These are phyloP conservation scores for Acromyrmex charruanus DNA, from an alignment of 1,140 invertebrate genomes.

Conservation along the genomic window DNA sequence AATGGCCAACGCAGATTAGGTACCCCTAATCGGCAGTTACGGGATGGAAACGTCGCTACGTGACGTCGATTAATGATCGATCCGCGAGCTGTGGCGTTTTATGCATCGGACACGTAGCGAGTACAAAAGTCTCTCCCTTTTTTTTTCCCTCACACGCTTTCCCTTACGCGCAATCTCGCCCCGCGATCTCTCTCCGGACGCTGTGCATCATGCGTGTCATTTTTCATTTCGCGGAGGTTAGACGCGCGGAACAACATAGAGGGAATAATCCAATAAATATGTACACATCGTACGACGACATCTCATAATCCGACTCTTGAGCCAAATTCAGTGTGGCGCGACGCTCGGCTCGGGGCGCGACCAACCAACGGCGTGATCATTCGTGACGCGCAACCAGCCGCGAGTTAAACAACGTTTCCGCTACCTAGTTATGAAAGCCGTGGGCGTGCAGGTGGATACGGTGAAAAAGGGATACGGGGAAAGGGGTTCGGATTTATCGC, in stretches of 20 bases:
- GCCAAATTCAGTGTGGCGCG: not conserved
- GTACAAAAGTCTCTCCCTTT: not conserved
- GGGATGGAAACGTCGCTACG: not conserved
- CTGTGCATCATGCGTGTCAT: not conserved
- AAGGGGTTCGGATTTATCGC: conserved; percentile 34
- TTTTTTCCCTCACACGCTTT: not conserved
- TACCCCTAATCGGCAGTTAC: not conserved
- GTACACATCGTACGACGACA: not conserved
- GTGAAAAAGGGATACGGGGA: not conserved
- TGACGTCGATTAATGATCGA: conserved; percentile 36
- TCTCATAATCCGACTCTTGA: conserved; percentile 18
- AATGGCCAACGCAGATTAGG: conserved; percentile 20
- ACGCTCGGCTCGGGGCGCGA: not conserved
- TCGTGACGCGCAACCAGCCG: conserved; percentile 15
- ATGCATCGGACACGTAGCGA: too few species aligned
- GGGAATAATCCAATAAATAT: not conserved
- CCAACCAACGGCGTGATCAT: not conserved
- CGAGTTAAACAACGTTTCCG: conserved; percentile 23
- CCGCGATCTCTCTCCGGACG: not conserved
- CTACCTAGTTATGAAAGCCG: conserved; percentile 34
- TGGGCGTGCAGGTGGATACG: not conserved
- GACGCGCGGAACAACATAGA: not conserved
- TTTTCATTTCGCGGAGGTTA: conserved; percentile 1
- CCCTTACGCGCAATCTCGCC: not conserved
- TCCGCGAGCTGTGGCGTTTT: not conserved